These are phyloP conservation scores for Steinernema hermaphroditum DNA, from an alignment of 2,888 invertebrate species.

Conservation along the genomic window DNA sequence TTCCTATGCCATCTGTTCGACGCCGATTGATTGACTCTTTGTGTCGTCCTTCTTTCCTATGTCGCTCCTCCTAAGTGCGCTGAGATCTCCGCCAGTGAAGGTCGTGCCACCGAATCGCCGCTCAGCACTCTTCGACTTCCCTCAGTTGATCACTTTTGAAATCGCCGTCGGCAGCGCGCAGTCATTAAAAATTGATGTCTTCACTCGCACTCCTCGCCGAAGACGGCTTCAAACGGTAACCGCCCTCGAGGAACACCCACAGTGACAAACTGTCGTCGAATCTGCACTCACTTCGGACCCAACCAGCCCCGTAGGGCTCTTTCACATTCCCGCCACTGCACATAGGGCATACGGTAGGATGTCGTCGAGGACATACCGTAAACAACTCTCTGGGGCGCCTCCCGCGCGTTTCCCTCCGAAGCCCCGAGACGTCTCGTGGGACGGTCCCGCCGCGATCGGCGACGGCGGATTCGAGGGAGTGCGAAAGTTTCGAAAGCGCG, in stretches of 20 bases:
- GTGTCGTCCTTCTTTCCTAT: slow-evolving; percentile 3
- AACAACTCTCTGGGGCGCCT: too few relatives aligned
- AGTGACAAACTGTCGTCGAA: too few relatives aligned
- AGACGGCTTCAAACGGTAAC: slow-evolving; percentile 17
- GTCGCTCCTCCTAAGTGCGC: slow-evolving; percentile 11
- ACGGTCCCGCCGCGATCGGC: neutral
- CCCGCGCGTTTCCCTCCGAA: too few relatives aligned
- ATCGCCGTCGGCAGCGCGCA: slow-evolving; percentile 18
- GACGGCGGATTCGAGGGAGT: neutral
- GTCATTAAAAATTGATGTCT: slow-evolving; percentile 26
- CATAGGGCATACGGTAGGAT: too few relatives aligned
- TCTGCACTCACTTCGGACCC: too few relatives aligned
- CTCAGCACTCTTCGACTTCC: slow-evolving; percentile 11
- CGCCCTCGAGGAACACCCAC: neutral
- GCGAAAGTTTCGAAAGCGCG: neutral
- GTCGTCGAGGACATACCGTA: too few relatives aligned
- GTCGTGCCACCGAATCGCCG: neutral
- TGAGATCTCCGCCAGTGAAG: neutral
- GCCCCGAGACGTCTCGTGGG: too few relatives aligned
- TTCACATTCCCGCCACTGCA: too few relatives aligned
- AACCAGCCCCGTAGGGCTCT: too few relatives aligned
- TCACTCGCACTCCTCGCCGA: slow-evolving; percentile 9
- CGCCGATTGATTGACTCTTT: slow-evolving; percentile 16
- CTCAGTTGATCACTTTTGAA: slow-evolving; percentile 4
- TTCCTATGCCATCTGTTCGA: slow-evolving; percentile 9